Conservation (phyloP, 1,140 invertebrate genomes). For the Hermetia illucens region DNA sequence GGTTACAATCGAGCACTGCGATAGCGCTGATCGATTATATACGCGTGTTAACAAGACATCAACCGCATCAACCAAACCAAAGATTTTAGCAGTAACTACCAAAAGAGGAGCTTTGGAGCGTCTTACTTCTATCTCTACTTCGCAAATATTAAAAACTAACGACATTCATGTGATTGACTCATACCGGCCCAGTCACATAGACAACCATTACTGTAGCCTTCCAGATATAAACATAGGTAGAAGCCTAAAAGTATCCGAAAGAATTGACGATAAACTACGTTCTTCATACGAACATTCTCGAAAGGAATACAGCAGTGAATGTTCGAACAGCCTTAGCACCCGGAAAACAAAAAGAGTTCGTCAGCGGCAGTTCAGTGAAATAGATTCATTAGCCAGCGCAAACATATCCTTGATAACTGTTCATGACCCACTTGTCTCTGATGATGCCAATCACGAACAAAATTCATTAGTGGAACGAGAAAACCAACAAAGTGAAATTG, state of each 20-base stretch:
- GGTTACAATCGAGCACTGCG: no score
- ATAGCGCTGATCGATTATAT: no score
- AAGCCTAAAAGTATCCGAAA: conserved; percentile 46
- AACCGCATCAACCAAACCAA: conserved; percentile 8
- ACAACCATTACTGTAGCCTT: conserved; percentile 51
- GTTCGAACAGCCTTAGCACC: no score
- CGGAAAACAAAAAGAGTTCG: no score
- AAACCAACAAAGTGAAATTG: no score
- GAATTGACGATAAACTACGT: conserved; percentile 47
- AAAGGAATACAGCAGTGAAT: no score
- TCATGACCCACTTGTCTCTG: no score
- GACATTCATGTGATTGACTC: not conserved
- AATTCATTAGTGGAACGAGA: no score
- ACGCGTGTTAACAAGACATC: not conserved
- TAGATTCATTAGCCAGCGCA: no score
- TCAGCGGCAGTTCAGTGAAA: no score
- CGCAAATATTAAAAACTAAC: not conserved
- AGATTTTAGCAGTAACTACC: conserved; percentile 16
- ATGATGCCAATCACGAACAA: no score
- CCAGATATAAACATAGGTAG: conserved; percentile 50
- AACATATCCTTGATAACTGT: no score
- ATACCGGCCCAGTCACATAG: conserved; percentile 21
- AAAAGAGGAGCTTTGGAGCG: conserved; percentile 6
- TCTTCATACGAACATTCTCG: conserved; percentile 32
- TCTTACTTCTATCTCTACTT: conserved; percentile 5